These are phyloP conservation scores for Strigamia maritima DNA, from an alignment of 2,888 invertebrate species.

Conservation along the genomic window DNA sequence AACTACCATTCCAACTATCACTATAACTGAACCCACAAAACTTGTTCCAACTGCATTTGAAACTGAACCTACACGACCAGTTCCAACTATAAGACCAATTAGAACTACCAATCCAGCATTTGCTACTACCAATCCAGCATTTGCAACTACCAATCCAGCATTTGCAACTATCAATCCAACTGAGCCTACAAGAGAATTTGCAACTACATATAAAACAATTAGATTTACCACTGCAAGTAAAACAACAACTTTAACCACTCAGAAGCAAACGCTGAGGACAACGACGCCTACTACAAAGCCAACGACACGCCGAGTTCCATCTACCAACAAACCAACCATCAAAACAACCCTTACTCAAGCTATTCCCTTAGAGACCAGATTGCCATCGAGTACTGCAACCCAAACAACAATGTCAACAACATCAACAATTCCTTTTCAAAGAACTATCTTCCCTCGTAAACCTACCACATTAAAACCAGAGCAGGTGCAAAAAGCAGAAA, in stretches of 20 bases:
- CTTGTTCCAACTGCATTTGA: no score
- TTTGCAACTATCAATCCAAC: no score
- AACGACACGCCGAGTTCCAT: neutral
- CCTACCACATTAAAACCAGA: conserved; percentile 28
- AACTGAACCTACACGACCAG: no score
- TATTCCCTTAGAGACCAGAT: conserved; percentile 15
- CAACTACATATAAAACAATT: neutral
- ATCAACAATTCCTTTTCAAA: neutral
- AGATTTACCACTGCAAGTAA: neutral
- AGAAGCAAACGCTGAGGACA: neutral
- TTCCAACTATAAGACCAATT: no score
- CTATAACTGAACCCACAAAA: no score
- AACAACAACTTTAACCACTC: conserved; percentile 31
- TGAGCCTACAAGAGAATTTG: no score
- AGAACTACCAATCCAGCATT: no score
- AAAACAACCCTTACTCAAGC: conserved; percentile 16
- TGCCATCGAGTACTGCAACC: neutral
- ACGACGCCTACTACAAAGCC: neutral
- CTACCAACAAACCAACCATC: conserved; percentile 7
- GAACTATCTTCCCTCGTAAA: neutral
- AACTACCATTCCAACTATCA: no score
- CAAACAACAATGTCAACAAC: conserved; percentile 22
- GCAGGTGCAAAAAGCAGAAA: neutral
- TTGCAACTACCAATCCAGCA: no score
- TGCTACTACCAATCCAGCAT: no score